These are phyloP conservation scores for Chloroceryle inda DNA, from an alignment of 2,797 vertebrate species.

Conservation along the genomic window DNA sequence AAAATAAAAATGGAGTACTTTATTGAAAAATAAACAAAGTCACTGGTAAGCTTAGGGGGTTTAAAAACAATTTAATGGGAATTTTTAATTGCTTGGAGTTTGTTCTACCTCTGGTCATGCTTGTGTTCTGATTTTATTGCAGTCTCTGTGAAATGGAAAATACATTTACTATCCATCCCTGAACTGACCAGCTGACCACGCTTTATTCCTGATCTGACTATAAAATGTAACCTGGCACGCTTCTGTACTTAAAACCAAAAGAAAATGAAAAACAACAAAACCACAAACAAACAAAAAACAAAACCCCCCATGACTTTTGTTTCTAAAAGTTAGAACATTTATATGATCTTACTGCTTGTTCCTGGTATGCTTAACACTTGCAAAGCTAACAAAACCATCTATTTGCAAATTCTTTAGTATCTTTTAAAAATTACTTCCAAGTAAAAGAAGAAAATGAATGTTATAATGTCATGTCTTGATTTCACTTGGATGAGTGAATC, in stretches of 20 bases:
- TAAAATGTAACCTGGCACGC: background rate
- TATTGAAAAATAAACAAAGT: background rate
- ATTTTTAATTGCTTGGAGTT: background rate
- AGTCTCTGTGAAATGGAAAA: background rate
- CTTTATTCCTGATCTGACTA: background rate
- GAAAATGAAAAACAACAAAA: no score
- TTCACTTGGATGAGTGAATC: background rate
- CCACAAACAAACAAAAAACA: no score
- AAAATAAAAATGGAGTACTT: background rate
- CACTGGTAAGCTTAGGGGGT: rapidly evolving
- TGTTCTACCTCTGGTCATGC: background rate
- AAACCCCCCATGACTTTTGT: background rate
- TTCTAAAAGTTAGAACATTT: background rate
- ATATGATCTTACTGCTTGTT: background rate
- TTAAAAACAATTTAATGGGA: background rate
- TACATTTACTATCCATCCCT: background rate
- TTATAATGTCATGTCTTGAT: background rate
- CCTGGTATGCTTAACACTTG: background rate
- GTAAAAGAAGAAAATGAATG: background rate
- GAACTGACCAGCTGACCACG: background rate
- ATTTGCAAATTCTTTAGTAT: background rate
- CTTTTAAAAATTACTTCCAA: background rate
- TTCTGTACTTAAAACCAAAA: background rate
- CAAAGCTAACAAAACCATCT: background rate
- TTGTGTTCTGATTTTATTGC: background rate